Evolutionary conservation across 2,797 vertebrate genomes (phyloP), one percentile per base, ranked within the genome.

Genomic region (Babyrousa celebensis): DNA sequence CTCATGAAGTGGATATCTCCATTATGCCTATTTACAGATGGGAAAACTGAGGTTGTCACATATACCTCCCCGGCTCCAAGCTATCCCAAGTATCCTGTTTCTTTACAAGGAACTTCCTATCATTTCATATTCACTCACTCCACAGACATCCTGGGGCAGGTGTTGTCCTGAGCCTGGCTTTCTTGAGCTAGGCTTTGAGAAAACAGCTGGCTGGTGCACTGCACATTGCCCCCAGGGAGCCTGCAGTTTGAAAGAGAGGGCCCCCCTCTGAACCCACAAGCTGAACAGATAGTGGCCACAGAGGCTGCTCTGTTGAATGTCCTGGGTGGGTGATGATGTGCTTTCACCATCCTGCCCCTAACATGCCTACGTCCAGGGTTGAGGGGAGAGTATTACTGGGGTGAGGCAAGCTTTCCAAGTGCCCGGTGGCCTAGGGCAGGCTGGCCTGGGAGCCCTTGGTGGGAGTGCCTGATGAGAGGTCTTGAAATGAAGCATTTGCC

Each of bases 181-280:
- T 48, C 32, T 77, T 72, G 58, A 82, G 68, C 58, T 3, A 68
- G 60, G 27, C 27, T 93, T 93, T 93, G 90, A 56, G 48, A 79
- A 68, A 75, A 70, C 43, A 79, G 83, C 52, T 77, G 56, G 6
- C 32, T 54, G 79, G 48, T n/a, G 3, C 14, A 18, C 21, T 62
- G 63, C 4, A 11, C n/a, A n/a, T 32, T 32, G 36, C 11, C 27
- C 43, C 4, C 17, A 12, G 43, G 79, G 70, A 60, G 15, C 60
- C 27, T 75, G 27, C 21, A 80, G 32, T 78, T n/a, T 65, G 85
- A 48, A 70, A 56, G 83, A 21, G 20, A 56, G 25, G 71, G 62
- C 20, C 70, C 27, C 54, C n/a, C 52, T 43, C 3, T 54, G 70
- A 93, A 78, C 11, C 11, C 12, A 9, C 23, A 75, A 32, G 68